Conservation (phyloP, 2,797 vertebrate genomes). For the Sebastes hubbsi region DNA sequence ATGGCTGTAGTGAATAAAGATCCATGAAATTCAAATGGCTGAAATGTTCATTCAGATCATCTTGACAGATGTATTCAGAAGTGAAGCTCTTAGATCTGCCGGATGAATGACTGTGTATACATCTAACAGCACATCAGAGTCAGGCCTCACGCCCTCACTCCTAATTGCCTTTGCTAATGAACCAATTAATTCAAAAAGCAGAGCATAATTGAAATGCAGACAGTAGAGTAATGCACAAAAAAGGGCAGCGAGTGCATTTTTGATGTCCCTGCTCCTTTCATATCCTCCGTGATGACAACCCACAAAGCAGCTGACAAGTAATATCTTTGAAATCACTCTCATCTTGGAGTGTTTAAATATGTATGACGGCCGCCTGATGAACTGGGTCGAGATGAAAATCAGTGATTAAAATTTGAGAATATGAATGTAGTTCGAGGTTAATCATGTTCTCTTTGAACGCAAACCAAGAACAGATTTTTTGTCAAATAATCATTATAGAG, state of each 20-base stretch:
- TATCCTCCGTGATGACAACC: conserved; percentile 26
- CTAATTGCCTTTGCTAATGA: conserved; percentile 67
- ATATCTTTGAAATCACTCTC: conserved; percentile 49
- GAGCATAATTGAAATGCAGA: conserved; percentile 60
- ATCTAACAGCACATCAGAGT: conserved; percentile 58
- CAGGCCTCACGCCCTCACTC: conserved; percentile 1
- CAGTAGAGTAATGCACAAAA: conserved; percentile 49
- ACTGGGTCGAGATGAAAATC: conserved; percentile 28
- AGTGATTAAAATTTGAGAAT: conserved; percentile 13
- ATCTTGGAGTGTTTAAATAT: conserved; percentile 61
- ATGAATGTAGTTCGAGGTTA: background rate
- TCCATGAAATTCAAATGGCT: background rate
- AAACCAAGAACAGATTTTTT: background rate
- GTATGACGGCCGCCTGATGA: conserved; percentile 43
- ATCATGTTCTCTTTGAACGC: background rate
- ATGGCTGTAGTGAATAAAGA: background rate
- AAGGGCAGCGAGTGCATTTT: conserved; percentile 50
- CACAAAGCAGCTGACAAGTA: conserved; percentile 18
- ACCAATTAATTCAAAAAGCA: conserved; percentile 72
- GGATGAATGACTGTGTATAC: conserved; percentile 48
- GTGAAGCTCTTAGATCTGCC: conserved; percentile 31
- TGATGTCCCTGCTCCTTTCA: conserved; percentile 42
- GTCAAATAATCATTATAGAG: background rate
- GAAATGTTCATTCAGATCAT: conserved; percentile 4
- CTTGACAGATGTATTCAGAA: conserved; percentile 13